Base-by-base conservation (phyloP, 1,140 invertebrate genomes). In the Linepithema humile region DNA sequence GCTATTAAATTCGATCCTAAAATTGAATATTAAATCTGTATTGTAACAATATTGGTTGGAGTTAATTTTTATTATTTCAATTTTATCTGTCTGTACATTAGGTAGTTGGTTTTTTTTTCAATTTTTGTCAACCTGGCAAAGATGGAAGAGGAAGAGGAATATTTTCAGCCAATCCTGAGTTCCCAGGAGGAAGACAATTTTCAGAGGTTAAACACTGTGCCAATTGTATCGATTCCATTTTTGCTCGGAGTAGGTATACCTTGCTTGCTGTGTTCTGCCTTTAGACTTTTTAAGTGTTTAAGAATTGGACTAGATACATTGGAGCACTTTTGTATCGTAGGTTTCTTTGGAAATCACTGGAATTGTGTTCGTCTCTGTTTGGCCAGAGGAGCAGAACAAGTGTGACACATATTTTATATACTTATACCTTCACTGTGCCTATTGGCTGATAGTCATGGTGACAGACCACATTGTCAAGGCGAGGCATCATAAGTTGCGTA, bases 361-460 rank as follows among this genome's bases (percentile, higher is more conserved):
- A 26, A 95, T 96, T 60, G 89, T 95, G 40, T 95, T 96, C 87
- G 94, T 95, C 7, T 92, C 93, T 0, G 45, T 93, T 1, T 96
- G 95, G 94, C 95, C 95, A 3, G 93, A 95, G 84, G 94, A 95
- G 70, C 87, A 94, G 26, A 94, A 93, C 78, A 95, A 95, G 91
- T 96, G 96, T 80, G 94, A 95, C 83, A 96, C 96, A 45, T 96
- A 96, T 88, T 96, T 96, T 90, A 95, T 96, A 85, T 95, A 96
- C 89, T 93, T 96, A 17, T 96, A 96, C 89, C 92, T 96, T 53
- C 95, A 96, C 67, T 95, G 95, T 65, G 93, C 91, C 32, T 96
- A 96, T 84, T 96, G 96, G 96, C 89, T 96, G 40, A 87, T 96
- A 72, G 95, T 96, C 57, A 94, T 96, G 93, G 91, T 96, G 17